A percentile compares a stretch with the other conserved stretches of the same genome.
These are phyloP conservation scores for Calcarius lapponicus DNA, from an alignment of 2,797 vertebrate genomes.

Conservation along the genomic window DNA sequence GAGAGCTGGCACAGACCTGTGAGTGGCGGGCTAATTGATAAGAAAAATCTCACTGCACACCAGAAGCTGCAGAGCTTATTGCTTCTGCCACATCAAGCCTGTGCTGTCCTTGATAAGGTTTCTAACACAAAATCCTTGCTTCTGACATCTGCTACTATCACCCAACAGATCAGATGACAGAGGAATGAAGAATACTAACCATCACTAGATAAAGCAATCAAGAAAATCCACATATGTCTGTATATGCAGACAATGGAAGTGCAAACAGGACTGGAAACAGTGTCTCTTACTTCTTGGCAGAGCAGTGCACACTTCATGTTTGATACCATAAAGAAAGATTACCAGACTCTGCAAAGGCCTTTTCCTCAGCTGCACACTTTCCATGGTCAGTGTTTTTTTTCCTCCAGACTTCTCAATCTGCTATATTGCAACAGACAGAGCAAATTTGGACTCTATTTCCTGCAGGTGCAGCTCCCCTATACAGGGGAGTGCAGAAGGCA, in stretches of 20 bases:
- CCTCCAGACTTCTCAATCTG: background rate
- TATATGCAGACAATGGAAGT: background rate
- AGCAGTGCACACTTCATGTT: background rate
- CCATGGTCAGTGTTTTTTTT: background rate
- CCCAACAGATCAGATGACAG: background rate
- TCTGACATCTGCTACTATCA: background rate
- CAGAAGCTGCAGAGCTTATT: conserved; percentile 1
- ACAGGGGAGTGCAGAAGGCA: background rate
- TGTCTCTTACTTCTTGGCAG: background rate
- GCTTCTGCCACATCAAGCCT: background rate
- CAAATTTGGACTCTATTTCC: background rate
- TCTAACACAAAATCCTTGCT: background rate
- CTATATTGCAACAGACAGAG: background rate
- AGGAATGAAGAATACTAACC: background rate
- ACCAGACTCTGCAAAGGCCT: background rate
- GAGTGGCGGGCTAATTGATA: background rate
- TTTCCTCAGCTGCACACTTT: background rate
- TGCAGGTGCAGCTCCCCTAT: background rate
- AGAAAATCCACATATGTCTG: background rate
- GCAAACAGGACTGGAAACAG: background rate
- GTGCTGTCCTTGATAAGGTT: background rate
- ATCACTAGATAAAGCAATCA: background rate
- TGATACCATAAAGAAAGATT: background rate
- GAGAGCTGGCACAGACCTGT: background rate
- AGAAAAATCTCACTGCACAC: background rate